Base-by-base conservation (phyloP, 2,113 vertebrate genomes). In the Puntigrus tetrazona region DNA sequence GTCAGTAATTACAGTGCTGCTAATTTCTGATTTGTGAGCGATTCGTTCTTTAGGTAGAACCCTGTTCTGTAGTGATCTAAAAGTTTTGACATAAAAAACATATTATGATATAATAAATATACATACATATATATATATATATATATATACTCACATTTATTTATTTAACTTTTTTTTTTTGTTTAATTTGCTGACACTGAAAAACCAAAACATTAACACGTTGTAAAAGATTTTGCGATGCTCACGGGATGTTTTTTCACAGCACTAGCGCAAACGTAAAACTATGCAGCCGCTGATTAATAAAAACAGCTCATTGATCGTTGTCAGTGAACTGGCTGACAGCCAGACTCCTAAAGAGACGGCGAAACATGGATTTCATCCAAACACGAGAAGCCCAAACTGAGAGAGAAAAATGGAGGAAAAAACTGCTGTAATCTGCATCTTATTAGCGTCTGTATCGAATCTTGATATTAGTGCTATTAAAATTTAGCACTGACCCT, bases 261-360 rank as follows among this genome's bases (percentile, higher is more conserved):
- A 75, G 14, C n/a, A 45, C 14, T 18, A 75, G 16, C 20, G 45
- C 27, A 75, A 50, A 47, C 18, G 4, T 25, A n/a, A 31, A 78
- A 73, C 74, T 16, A 67, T 45, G 2, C 59, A 31, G 20, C 34
- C 38, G 14, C 41, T 67, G 27, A 67, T 67, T 7, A 31, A 65
- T 50, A 80, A 47, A 80, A 45, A 80, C 27, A 31, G 78, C 27
- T 67, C 59, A 67, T 36, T 73, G 63, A 45, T 76, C 50, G 59
- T 36, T 41, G 14, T 38, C 80, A 57, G 47, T n/a, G 52, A 29
- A 20, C 73, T 78, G 84, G 82, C 38, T 77, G 61, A 83, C 61
- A 25, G 27, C 69, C 52, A 82, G 86, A 59, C 25, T n/a, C 47
- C 22, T 82, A 67, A 80, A 34, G 34, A 74, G 75, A 85, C 11